Base-by-base conservation (phyloP, 2,113 vertebrate genomes). In the Microtus richardsoni region DNA sequence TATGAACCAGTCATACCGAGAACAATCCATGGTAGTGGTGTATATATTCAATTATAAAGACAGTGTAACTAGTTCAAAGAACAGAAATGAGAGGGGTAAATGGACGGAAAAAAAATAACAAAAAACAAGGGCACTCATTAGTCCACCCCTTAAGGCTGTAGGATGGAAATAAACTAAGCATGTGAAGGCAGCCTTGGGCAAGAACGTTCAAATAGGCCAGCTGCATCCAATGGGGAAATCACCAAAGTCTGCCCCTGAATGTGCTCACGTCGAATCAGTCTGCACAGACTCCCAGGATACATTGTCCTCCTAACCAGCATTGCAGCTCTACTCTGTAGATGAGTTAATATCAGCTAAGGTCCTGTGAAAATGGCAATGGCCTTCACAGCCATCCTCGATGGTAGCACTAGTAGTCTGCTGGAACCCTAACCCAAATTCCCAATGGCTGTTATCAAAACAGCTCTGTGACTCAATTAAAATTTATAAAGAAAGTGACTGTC, bases 301-400 rank as follows among this genome's bases (percentile, higher is more conserved):
- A 58, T 2, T 84, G 2, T 14, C 79, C 80, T 41, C 19, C 44
- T 83, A 66, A 26, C 39, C 88, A 89, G 14, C 39, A 84, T 58
- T 82, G 58, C 11, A 82, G 68, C 52, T 44, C 14, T 36, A 75
- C 28, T 68, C 22, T 41, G 4, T 68, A 74, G 89, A 66, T 74
- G 26, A 74, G 33, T 75, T n/a, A 54, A 16, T 54, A 88, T 47
- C 92, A 74, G 21, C 78, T 85, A 75, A 90, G 89, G 24, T 28
- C 7, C 47, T 93, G 96, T 79, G 7, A 83, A 93, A 95, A 93
- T 5, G 77, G 30, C 83, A 87, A 60, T 91, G 17, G 8, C 16
- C 36, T 74, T 22, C 28, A 93, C 2, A 92, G 77, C 36, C 77
- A 7, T 89, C 84, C 54, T 12, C 12, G 39, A 74, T 52, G 71